Percentiles rank a stretch among this genome's conserved stretches.
Evolutionary conservation across 2,797 vertebrate genomes (phyloP).

Genomic region (Steatocranus sp.): DNA sequence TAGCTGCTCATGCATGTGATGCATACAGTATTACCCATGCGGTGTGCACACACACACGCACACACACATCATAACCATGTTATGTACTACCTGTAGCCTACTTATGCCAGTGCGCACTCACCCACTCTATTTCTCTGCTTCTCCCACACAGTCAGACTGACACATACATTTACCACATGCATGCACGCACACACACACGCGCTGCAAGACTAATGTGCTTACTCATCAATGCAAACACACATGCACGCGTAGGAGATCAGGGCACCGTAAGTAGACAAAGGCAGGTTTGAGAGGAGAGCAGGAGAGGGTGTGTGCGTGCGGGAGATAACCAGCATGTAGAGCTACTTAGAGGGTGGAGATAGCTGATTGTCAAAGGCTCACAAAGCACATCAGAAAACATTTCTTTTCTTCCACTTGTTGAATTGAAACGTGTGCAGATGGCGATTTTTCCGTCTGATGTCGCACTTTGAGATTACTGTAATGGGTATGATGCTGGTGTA

Average conservation of each 20-base stretch:
- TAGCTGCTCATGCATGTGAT: slow-evolving; percentile 14
- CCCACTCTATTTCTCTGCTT: slow-evolving; percentile 26
- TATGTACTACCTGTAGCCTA: slow-evolving; percentile 42
- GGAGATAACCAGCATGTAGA: background rate
- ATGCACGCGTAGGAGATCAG: slow-evolving; percentile 18
- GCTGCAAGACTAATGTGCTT: slow-evolving; percentile 11
- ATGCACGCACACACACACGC: background rate
- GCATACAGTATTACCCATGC: background rate
- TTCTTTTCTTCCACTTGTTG: background rate
- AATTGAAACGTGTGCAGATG: background rate
- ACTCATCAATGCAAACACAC: slow-evolving; percentile 23
- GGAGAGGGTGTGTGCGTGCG: background rate
- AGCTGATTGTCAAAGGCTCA: background rate
- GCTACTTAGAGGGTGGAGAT: background rate
- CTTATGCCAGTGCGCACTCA: slow-evolving; percentile 18
- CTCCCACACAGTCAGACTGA: slow-evolving; percentile 24
- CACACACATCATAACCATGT: background rate
- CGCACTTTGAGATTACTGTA: background rate
- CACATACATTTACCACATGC: background rate
- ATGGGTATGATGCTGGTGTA: background rate
- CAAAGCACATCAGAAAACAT: background rate
- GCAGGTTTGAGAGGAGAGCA: background rate
- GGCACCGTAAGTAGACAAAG: background rate
- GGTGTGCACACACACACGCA: background rate
- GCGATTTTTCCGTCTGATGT: background rate